phyloP scores from a whole-genome alignment of 2,113 vertebrate species.

The Xerus inauris region DNA sequence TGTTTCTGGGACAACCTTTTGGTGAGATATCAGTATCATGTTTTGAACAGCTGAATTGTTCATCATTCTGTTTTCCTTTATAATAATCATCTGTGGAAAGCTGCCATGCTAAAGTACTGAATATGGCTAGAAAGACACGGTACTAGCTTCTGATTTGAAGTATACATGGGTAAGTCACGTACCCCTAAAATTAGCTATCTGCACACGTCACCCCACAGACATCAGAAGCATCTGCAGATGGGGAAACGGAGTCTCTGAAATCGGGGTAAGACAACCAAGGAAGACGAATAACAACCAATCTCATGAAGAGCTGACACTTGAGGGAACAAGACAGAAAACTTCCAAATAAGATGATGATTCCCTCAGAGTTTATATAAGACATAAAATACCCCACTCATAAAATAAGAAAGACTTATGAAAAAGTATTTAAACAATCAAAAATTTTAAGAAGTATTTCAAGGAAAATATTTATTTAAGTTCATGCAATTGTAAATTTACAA shows the following conservation, averaged over 20 bases:
- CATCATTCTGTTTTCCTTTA: neutral
- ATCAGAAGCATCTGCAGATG: neutral
- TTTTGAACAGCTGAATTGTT: neutral
- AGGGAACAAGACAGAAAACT: neutral
- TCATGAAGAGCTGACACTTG: neutral
- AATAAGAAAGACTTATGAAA: too few species aligned
- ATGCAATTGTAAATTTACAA: neutral
- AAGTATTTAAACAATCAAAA: too few species aligned
- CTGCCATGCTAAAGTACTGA: neutral
- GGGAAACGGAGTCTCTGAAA: neutral
- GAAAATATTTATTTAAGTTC: too few species aligned
- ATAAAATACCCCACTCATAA: too few species aligned
- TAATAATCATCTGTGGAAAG: neutral
- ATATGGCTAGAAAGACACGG: neutral
- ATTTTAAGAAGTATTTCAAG: too few species aligned
- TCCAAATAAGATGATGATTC: neutral
- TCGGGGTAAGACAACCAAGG: neutral
- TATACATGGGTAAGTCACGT: neutral
- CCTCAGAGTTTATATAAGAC: neutral
- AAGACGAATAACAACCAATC: neutral
- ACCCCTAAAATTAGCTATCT: neutral
- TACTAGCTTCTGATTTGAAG: neutral
- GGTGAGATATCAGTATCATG: neutral
- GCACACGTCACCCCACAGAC: too few species aligned
- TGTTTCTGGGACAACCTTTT: neutral